Evolutionary conservation across 1,140 invertebrate genomes (phyloP).

Genomic region (Xylocopa sonorina): DNA sequence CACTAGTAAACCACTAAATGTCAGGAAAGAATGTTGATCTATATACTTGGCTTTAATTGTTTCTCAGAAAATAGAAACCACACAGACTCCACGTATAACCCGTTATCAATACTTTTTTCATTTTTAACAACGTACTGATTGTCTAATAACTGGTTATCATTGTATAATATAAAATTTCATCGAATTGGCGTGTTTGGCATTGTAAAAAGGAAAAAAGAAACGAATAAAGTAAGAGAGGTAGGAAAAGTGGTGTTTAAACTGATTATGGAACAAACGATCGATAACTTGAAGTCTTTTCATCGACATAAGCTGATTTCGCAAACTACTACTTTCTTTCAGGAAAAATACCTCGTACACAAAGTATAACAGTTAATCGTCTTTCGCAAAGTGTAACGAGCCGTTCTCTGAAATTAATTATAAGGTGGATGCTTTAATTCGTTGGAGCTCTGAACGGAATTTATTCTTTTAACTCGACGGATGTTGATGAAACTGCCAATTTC

Average conservation of each 20-base stretch:
- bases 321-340: not conserved
- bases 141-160: too few relatives aligned
- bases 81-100: too few relatives aligned
- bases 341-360: not conserved
- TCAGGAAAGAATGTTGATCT: not conserved
- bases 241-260: not conserved
- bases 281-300: constrained; percentile 5
- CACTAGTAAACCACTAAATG: not conserved
- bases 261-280: not conserved
- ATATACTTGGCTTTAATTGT: not conserved
- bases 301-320: constrained; percentile 7
- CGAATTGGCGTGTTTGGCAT: too few relatives aligned
- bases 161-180: too few relatives aligned
- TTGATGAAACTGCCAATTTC: not conserved
- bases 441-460: not conserved
- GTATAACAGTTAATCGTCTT: not conserved
- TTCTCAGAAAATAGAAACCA: not conserved
- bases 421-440: not conserved
- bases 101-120: too few relatives aligned
- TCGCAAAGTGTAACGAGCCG: too few relatives aligned
- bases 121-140: too few relatives aligned
- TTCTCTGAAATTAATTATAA: too few relatives aligned
- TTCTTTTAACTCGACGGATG: too few relatives aligned
- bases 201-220: not conserved
- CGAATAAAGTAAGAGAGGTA: not conserved